These are phyloP conservation scores for Gymnogyps californianus DNA, from an alignment of 2,113 vertebrate genomes.

Conservation along the genomic window DNA sequence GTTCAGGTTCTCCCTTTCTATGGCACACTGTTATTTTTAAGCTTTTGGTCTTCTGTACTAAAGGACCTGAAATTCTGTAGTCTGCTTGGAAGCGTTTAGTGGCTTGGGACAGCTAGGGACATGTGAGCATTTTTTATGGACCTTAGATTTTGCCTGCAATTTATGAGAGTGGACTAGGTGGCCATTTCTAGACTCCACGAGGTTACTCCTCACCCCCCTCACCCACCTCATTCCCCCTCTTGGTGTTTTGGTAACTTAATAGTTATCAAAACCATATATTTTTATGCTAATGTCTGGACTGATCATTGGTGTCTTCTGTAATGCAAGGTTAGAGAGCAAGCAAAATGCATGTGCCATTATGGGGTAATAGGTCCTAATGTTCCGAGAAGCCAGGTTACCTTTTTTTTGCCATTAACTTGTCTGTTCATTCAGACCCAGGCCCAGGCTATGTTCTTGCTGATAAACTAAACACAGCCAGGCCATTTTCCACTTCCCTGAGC, in stretches of 20 bases:
- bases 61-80: background rate
- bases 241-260: background rate
- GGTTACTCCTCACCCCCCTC: background rate
- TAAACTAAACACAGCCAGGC: background rate
- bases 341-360: background rate
- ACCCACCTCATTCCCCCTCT: accelerated
- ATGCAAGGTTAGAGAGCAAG: background rate
- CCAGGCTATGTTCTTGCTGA: background rate
- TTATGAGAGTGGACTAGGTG: background rate
- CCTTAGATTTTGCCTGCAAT: background rate
- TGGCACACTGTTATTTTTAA: background rate
- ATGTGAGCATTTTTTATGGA: background rate
- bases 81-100: background rate
- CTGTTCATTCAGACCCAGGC: background rate
- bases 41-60: background rate
- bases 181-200: background rate
- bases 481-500: background rate
- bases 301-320: background rate
- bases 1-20: background rate
- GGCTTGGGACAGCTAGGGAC: background rate
- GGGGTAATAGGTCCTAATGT: background rate
- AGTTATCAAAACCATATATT: background rate
- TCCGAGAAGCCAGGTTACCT: background rate
- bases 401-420: background rate
- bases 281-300: background rate